phyloP scores from a whole-genome alignment of 2,888 invertebrate species.

The Microchrysa polita region DNA sequence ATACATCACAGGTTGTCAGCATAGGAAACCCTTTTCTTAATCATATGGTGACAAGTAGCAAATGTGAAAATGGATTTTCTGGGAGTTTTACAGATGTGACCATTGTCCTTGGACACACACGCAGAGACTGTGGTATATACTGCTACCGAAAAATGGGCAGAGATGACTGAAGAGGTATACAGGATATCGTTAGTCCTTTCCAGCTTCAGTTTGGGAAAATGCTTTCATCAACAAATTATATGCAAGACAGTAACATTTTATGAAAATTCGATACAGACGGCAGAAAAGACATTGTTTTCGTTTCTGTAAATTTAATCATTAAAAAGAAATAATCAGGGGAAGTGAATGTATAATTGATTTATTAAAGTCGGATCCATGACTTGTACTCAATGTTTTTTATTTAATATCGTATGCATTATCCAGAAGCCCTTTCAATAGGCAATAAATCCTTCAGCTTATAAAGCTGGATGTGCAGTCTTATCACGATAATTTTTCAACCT shows the following conservation, averaged over 20 bases:
- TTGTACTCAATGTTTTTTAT: too few species aligned
- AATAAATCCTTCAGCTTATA: too few species aligned
- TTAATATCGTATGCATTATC: too few species aligned
- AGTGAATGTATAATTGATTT: background rate
- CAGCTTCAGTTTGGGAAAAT: background rate
- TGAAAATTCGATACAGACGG: constrained; percentile 9
- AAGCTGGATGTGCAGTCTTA: too few species aligned
- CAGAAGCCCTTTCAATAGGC: too few species aligned
- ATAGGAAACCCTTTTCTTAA: constrained; percentile 55
- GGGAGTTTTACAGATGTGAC: constrained; percentile 53
- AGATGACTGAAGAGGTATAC: constrained; percentile 15
- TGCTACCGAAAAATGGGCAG: background rate
- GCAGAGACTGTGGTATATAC: constrained; percentile 24
- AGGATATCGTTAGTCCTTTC: background rate
- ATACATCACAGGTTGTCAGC: constrained; percentile 55
- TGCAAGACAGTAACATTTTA: constrained; percentile 23
- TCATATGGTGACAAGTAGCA: constrained; percentile 56
- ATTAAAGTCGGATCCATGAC: too few species aligned
- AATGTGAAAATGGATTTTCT: constrained; percentile 56
- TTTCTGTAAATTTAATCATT: background rate
- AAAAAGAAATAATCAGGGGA: background rate
- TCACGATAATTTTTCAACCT: too few species aligned
- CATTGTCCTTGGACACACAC: constrained; percentile 34
- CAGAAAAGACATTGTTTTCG: too few species aligned
- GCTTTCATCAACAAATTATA: constrained; percentile 17